Conservation (phyloP, 2,888 invertebrate species). For the Pollenia amentaria region DNA sequence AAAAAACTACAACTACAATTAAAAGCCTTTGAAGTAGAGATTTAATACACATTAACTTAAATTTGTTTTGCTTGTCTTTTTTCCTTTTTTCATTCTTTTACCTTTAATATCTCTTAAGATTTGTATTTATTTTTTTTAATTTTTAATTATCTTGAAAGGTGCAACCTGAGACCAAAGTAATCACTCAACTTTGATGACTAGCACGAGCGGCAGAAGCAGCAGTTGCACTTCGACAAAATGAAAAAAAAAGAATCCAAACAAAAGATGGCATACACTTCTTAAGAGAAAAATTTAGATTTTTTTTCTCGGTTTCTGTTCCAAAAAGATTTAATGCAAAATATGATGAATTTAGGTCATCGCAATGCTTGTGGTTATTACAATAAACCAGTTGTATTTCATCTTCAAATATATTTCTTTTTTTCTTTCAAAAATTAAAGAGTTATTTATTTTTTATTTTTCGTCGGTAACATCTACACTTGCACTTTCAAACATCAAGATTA, state of each 20-base stretch:
- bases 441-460: conserved; percentile 9
- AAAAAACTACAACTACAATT: conserved; percentile 17
- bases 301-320: not conserved
- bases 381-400: conserved; percentile 26
- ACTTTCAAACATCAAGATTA: conserved; percentile 42
- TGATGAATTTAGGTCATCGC: conserved; percentile 64
- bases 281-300: conserved; percentile 12
- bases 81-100: not conserved
- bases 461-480: conserved; percentile 10
- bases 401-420: conserved; percentile 13
- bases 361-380: conserved; percentile 61
- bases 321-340: conserved; percentile 45
- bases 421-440: conserved; percentile 16
- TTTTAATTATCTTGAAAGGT: conserved; percentile 84
- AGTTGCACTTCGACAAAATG: conserved; percentile 51
- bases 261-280: conserved; percentile 33
- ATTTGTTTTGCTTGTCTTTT: not conserved
- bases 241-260: conserved; percentile 21
- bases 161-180: conserved; percentile 81
- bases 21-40: conserved; percentile 19
- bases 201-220: conserved; percentile 32
- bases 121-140: conserved; percentile 76
- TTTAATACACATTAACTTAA: conserved; percentile 54
- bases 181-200: conserved; percentile 78
- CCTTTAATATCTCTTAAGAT: conserved; percentile 60